Evolutionary conservation across 2,888 invertebrate genomes (phyloP).

Genomic region (Aspidiotus rigidus): DNA sequence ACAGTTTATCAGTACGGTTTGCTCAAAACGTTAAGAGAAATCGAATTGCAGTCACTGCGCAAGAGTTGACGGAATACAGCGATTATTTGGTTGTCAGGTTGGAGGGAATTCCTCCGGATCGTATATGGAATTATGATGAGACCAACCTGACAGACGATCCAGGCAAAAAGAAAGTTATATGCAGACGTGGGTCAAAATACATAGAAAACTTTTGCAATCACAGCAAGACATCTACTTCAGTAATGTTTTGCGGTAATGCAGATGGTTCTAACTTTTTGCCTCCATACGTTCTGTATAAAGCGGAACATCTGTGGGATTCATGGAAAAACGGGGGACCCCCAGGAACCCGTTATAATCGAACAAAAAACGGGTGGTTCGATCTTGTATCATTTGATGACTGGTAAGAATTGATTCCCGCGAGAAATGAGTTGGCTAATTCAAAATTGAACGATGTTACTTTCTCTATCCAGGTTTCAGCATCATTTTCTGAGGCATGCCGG

Average conservation of each 20-base stretch:
- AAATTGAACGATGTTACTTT: not conserved
- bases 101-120: constrained; percentile 31
- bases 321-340: constrained; percentile 35
- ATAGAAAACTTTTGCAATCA: constrained; percentile 39
- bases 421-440: not conserved
- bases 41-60: constrained; percentile 37
- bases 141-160: constrained; percentile 41
- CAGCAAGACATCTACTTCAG: constrained; percentile 35
- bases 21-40: constrained; percentile 37
- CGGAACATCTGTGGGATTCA: constrained; percentile 35
- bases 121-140: constrained; percentile 41
- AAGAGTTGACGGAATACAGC: constrained; percentile 38
- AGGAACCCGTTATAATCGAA: constrained; percentile 40
- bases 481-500: not conserved
- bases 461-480: constrained; percentile 2
- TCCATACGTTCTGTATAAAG: constrained; percentile 36
- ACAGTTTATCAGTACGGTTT: constrained; percentile 35
- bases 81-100: constrained; percentile 37
- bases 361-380: constrained; percentile 38
- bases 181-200: constrained; percentile 35
- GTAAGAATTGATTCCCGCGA: not conserved
- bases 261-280: constrained; percentile 36
- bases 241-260: constrained; percentile 37
- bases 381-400: not conserved
- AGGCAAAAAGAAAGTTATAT: constrained; percentile 36